Percentiles rank a stretch among this genome's conserved stretches.
Conservation (phyloP, 1,140 invertebrate genomes). For the Bombus breviceps region DNA sequence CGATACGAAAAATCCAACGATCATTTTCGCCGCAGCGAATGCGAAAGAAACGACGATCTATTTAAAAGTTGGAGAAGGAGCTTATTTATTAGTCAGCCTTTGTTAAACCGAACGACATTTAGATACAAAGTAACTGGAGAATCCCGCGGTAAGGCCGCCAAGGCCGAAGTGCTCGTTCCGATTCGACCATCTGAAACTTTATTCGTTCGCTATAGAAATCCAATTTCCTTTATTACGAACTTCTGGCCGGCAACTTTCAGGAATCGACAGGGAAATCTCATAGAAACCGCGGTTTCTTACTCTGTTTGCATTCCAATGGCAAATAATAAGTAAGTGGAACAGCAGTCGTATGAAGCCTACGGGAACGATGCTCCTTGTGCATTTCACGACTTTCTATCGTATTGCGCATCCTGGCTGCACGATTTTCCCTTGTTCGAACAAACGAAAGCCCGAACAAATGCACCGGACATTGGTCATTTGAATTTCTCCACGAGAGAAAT, state of each 20-base stretch:
- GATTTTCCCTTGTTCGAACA: background rate
- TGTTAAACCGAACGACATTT: conserved; percentile 28
- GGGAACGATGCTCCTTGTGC: background rate
- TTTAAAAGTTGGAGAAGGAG: background rate
- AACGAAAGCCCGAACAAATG: background rate
- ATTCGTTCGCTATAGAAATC: conserved; percentile 12
- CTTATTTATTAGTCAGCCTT: conserved; percentile 28
- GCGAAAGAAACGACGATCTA: background rate
- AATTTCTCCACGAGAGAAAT: background rate
- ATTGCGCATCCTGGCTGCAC: too few relatives aligned
- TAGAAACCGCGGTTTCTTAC: background rate
- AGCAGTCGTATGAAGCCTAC: background rate
- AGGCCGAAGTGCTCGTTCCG: background rate
- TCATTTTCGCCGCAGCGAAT: background rate
- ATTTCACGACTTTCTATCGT: too few relatives aligned
- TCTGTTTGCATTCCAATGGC: conserved; percentile 31
- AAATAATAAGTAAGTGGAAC: conserved; percentile 33
- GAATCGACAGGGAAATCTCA: conserved; percentile 27
- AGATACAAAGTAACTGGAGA: conserved; percentile 9
- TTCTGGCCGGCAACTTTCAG: conserved; percentile 9
- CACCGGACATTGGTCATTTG: too few relatives aligned
- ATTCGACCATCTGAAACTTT: conserved; percentile 30
- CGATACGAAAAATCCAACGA: background rate
- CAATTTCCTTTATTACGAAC: conserved; percentile 32
- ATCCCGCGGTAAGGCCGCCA: background rate